Evolutionary conservation across 2,888 invertebrate genomes (phyloP).

Genomic region (Platycheirus albimanus): DNA sequence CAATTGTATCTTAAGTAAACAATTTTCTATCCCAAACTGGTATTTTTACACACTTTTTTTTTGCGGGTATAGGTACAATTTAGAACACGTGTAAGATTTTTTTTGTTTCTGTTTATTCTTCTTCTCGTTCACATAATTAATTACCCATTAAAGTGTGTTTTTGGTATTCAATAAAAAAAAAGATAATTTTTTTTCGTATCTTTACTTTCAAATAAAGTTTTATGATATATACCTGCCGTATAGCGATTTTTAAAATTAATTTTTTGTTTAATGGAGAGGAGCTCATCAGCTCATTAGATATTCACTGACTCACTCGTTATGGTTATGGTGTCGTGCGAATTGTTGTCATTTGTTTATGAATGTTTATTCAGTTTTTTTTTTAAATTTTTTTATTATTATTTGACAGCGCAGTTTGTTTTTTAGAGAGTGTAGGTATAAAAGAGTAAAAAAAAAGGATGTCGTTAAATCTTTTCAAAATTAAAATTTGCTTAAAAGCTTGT

Average conservation of each 20-base stretch:
- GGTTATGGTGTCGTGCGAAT: slow-evolving; percentile 1
- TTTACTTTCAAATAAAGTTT: slow-evolving; percentile 24
- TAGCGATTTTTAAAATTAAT: neutral
- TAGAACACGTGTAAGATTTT: slow-evolving; percentile 54
- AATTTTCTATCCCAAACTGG: slow-evolving; percentile 13
- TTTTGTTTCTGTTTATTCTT: slow-evolving; percentile 24
- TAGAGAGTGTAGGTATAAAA: too few relatives aligned
- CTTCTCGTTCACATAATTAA: slow-evolving; percentile 57
- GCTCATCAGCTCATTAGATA: neutral
- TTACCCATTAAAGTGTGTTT: slow-evolving; percentile 56
- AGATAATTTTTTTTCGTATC: neutral
- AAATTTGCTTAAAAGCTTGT: too few relatives aligned
- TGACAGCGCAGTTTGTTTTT: neutral
- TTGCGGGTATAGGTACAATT: too few relatives aligned
- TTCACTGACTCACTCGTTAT: slow-evolving; percentile 15
- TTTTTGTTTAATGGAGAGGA: neutral
- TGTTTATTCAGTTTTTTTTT: neutral
- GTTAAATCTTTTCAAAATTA: too few relatives aligned
- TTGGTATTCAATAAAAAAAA: slow-evolving; percentile 35
- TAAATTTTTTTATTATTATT: neutral
- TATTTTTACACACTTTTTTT: neutral
- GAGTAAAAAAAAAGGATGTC: too few relatives aligned
- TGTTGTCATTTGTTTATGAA: slow-evolving; percentile 15
- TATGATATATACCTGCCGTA: neutral
- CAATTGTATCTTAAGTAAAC: slow-evolving; percentile 13